Evolutionary conservation across 2,113 vertebrate species (phyloP).

Genomic region (Chloropsis hardwickii): DNA sequence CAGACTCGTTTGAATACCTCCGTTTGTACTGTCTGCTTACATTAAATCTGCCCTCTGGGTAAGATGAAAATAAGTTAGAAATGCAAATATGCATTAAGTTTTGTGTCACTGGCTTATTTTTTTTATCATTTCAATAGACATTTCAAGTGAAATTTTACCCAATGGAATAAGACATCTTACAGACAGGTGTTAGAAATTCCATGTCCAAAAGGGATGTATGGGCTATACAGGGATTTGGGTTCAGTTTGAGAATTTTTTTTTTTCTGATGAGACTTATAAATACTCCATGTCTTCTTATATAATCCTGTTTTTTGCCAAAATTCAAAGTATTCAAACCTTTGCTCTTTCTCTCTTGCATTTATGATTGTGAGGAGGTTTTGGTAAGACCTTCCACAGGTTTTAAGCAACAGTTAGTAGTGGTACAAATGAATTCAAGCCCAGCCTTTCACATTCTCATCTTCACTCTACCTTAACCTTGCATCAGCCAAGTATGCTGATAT

Average conservation of each 20-base stretch:
- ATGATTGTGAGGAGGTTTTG: not conserved
- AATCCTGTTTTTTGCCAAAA: not conserved
- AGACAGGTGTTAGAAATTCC: not conserved
- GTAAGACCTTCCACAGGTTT: not conserved
- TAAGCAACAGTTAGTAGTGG: not conserved
- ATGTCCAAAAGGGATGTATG: not conserved
- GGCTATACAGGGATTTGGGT: not conserved
- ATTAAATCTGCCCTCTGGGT: not conserved
- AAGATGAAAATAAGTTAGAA: not conserved
- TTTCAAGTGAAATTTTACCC: not conserved
- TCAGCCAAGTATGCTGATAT: not conserved
- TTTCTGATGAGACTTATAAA: not conserved
- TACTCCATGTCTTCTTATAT: not conserved
- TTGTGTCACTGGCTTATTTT: not conserved
- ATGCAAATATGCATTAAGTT: not conserved
- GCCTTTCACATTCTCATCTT: not conserved
- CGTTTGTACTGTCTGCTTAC: not conserved
- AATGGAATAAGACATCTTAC: not conserved
- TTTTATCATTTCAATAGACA: not conserved
- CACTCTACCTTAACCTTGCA: not conserved
- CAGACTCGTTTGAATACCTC: not conserved
- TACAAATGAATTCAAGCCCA: not conserved
- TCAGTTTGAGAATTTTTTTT: not conserved
- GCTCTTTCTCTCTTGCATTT: not conserved
- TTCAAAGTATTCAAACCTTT: not conserved